Conservation (phyloP, 2,113 vertebrate species). For the Semnopithecus entellus region DNA sequence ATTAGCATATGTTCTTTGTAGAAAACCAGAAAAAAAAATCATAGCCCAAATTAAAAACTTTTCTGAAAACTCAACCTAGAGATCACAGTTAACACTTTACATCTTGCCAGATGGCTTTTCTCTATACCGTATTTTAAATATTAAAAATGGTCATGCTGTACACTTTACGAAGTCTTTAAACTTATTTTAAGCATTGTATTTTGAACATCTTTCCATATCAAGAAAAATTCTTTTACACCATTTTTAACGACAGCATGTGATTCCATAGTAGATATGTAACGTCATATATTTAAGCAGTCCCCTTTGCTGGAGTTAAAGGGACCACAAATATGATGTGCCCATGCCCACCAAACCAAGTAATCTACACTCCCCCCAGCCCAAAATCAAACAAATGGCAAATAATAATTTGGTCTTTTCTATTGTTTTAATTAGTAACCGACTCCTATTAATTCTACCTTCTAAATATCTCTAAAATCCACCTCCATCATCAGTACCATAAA, state of each 20-base stretch:
- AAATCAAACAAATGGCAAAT: background rate
- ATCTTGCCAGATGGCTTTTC: background rate
- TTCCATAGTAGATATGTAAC: background rate
- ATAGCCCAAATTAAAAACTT: constrained; percentile 42
- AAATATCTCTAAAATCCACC: background rate
- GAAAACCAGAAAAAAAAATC: constrained; percentile 17
- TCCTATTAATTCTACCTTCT: constrained; percentile 16
- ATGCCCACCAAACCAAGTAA: background rate
- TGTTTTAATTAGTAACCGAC: background rate
- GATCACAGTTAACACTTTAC: constrained; percentile 30
- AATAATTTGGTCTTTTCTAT: background rate
- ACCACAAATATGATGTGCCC: background rate
- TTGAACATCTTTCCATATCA: constrained; percentile 3
- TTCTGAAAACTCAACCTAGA: constrained; percentile 53
- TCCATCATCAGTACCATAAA: background rate
- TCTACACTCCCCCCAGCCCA: background rate
- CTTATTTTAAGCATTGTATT: constrained; percentile 7
- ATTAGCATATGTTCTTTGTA: constrained; percentile 68
- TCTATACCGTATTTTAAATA: constrained; percentile 2
- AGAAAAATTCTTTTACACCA: background rate
- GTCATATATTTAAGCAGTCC: background rate
- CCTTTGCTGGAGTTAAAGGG: background rate
- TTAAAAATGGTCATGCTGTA: constrained; percentile 3
- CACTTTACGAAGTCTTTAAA: background rate
- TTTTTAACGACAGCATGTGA: background rate